Conservation (phyloP, 2,888 invertebrate species). For the Muscina levida region DNA sequence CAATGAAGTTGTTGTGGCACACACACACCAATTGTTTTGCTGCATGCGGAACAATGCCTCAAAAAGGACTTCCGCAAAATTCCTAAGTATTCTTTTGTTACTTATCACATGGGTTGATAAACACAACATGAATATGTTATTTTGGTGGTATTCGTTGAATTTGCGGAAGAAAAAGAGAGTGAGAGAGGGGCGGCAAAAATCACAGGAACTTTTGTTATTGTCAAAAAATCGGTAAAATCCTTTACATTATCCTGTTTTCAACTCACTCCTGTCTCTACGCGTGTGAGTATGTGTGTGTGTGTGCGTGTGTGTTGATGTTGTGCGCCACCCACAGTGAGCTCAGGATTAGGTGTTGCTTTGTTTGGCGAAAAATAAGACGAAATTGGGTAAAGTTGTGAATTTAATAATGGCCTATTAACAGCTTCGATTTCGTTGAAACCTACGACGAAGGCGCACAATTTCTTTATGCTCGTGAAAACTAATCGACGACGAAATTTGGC, state of each 20-base stretch:
- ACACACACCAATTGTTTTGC: slow-evolving; percentile 8
- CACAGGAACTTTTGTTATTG: slow-evolving; percentile 44
- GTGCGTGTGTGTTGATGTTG: not conserved
- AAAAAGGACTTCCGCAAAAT: slow-evolving; percentile 66
- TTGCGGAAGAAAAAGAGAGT: not conserved
- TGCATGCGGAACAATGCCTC: slow-evolving; percentile 50
- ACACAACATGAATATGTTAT: slow-evolving; percentile 37
- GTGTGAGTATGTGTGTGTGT: not conserved
- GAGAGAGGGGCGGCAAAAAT: slow-evolving; percentile 51
- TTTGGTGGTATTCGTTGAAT: slow-evolving; percentile 20
- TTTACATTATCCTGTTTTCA: slow-evolving; percentile 34
- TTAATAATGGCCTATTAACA: too few relatives aligned
- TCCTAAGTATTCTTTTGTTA: slow-evolving; percentile 61
- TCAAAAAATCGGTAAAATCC: slow-evolving; percentile 29
- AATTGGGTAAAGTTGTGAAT: too few relatives aligned
- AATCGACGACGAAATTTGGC: too few relatives aligned
- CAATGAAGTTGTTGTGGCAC: slow-evolving; percentile 56
- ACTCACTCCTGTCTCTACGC: not conserved
- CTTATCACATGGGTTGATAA: not conserved
- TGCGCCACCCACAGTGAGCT: slow-evolving; percentile 47
- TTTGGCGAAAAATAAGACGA: slow-evolving; percentile 4
- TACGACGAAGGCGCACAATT: too few relatives aligned
- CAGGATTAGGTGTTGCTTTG: not conserved
- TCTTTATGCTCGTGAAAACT: too few relatives aligned
- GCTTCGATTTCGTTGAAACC: too few relatives aligned